phyloP scores from a whole-genome alignment of 2,797 vertebrate species.

The Argya squamiceps region DNA sequence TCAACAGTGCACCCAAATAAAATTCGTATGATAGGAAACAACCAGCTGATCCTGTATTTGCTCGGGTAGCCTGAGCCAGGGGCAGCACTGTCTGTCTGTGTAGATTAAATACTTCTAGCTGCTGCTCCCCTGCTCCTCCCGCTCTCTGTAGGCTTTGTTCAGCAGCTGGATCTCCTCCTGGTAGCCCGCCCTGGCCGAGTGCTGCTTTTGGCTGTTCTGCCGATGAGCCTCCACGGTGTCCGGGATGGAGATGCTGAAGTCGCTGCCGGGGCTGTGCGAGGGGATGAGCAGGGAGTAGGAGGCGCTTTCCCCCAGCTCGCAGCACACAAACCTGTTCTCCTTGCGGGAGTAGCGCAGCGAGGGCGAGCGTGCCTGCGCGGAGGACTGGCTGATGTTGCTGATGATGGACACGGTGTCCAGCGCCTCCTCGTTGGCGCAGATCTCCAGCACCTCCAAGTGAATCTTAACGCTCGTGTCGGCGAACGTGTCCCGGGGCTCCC shows the following conservation, averaged over 20 bases:
- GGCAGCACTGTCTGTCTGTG: background rate
- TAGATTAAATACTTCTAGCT: background rate
- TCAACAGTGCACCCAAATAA: background rate
- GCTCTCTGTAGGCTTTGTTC: constrained; percentile 90
- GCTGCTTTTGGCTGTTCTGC: constrained; percentile 89
- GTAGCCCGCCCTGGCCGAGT: constrained; percentile 83
- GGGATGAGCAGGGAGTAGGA: constrained; percentile 96
- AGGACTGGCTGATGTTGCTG: constrained; percentile 98
- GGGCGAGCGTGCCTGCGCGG: constrained; percentile 89
- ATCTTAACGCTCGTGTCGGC: constrained; percentile 95
- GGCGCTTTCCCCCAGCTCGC: constrained; percentile 92
- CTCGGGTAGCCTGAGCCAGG: background rate
- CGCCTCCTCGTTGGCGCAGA: constrained; percentile 93
- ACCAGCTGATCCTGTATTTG: background rate
- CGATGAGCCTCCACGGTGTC: constrained; percentile 97
- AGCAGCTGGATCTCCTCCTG: constrained; percentile 95
- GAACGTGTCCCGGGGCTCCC: constrained; percentile 74
- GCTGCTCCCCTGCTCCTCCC: constrained; percentile 62
- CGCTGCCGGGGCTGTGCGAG: constrained; percentile 81
- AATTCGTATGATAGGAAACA: background rate
- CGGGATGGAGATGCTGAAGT: constrained; percentile 95
- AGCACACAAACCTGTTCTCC: constrained; percentile 96
- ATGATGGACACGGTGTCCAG: constrained; percentile 97
- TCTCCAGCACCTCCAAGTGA: constrained; percentile 97
- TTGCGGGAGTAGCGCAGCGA: constrained; percentile 93